Percentiles rank a stretch among this genome's conserved stretches.
phyloP scores from a whole-genome alignment of 2,797 vertebrate species.

The Leptatherina wallacei region DNA sequence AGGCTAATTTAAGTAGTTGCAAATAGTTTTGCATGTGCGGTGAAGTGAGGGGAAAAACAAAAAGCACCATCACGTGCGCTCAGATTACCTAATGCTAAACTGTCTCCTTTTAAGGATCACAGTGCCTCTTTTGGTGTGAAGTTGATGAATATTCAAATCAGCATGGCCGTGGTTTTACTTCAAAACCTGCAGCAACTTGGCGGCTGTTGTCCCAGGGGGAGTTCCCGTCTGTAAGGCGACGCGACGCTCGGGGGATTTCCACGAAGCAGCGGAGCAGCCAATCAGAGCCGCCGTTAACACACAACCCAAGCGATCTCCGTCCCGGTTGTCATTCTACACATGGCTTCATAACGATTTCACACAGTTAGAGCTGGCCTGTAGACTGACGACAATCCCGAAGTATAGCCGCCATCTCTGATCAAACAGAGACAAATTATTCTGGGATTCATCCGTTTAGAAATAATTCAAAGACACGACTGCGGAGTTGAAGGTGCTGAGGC shows the following conservation, averaged over 20 bases:
- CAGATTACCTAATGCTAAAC: not conserved
- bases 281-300: slow-evolving; percentile 38
- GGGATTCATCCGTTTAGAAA: slow-evolving; percentile 3
- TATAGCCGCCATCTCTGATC: rapidly evolving
- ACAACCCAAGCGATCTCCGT: rapidly evolving
- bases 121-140: rapidly evolving
- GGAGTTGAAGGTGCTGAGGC: slow-evolving; percentile 15
- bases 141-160: slow-evolving; percentile 9
- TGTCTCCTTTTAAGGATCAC: not conserved
- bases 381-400: not conserved
- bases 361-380: not conserved
- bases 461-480: not conserved
- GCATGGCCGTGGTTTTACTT: not conserved
- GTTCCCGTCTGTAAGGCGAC: slow-evolving; percentile 52
- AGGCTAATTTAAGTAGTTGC: not conserved
- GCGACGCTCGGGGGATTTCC: slow-evolving; percentile 79
- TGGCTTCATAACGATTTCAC: not conserved
- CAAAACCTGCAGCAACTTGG: not conserved
- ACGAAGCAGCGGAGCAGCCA: slow-evolving; percentile 12
- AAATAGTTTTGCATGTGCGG: slow-evolving; percentile 1
- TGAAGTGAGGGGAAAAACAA: not conserved
- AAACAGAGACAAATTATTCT: not conserved
- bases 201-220: not conserved
- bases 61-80: not conserved
- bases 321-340: slow-evolving; percentile 10